Evolutionary conservation across 2,797 vertebrate species (phyloP), one percentile per base, ranked within the genome.

Genomic region (Anolis apletophallus): DNA sequence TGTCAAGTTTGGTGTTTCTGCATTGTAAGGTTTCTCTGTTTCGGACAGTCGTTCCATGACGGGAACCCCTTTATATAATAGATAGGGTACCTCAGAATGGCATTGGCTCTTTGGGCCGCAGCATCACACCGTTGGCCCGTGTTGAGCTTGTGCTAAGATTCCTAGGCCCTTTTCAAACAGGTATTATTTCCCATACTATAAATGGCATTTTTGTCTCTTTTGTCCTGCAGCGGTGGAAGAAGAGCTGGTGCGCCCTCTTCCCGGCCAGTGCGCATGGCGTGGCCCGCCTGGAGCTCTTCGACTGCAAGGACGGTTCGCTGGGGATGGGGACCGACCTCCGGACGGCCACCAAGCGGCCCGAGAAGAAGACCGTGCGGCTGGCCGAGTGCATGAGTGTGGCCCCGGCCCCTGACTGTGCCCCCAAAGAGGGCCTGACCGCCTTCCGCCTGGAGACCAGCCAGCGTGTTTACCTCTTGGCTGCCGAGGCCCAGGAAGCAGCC

Each of bases 211-310:
- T 46, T 6, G 4, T 7, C 46, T 46, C 5, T 40, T 40, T 40
- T 46, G 46, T 46, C 7, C 46, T 6, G 1, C 93, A 99, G 98
- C 98, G 98, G 93, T 99, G 99, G 99, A 99, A 98, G 96, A 98
- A 98, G 95, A 98, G 97, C 94, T 99, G 98, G 97, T 98, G 98
- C 3, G 97, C 97, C 87, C 96, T 99, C 23, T 99, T 98, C 93
- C 98, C 98, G 0, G 98, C 98, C 94, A 99, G 98, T 90, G 97
- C 97, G 74, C 97, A 98, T n/a, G 99, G 99, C 75, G 98, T 99
- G 1, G 98, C 98, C 10, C 97, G 99, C 36, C 96, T 99, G 0
- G 99, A 99, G 95, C 98, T 98, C 95, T 99, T 95, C 68, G 99
- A 99, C 79, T 96, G 97, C 81, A 97, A 97, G 91, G 97, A 97